Percentiles rank a stretch among this genome's conserved stretches.
Evolutionary conservation across 2,113 vertebrate genomes (phyloP).

Genomic region (Himantopus leucocephalus): DNA sequence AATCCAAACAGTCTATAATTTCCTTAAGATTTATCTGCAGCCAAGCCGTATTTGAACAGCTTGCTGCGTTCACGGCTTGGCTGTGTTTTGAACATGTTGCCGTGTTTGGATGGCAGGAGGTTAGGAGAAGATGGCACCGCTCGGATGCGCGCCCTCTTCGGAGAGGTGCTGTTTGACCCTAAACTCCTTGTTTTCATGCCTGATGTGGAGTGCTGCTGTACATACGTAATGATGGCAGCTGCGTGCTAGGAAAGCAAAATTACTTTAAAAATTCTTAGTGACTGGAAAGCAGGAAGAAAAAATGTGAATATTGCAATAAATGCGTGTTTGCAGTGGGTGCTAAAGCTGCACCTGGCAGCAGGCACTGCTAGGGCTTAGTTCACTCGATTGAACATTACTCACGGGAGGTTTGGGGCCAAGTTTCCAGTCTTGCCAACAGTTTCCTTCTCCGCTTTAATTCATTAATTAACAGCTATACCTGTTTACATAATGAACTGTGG

Average conservation of each 20-base stretch:
- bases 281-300: background rate
- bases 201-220: background rate
- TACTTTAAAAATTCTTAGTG: background rate
- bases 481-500: background rate
- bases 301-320: background rate
- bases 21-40: background rate
- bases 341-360: background rate
- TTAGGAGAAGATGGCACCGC: background rate
- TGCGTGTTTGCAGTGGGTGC: fast-evolving
- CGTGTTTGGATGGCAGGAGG: background rate
- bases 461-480: conserved; percentile 3
- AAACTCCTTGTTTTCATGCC: background rate
- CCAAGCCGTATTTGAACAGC: background rate
- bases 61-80: background rate
- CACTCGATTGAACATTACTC: background rate
- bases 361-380: background rate
- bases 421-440: background rate
- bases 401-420: background rate
- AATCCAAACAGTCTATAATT: background rate
- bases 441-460: background rate
- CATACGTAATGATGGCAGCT: background rate
- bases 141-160: background rate
- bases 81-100: background rate
- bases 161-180: background rate
- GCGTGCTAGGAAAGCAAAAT: background rate